Conservation (phyloP, 2,888 invertebrate species). For the Cataglyphis altisquamis region DNA sequence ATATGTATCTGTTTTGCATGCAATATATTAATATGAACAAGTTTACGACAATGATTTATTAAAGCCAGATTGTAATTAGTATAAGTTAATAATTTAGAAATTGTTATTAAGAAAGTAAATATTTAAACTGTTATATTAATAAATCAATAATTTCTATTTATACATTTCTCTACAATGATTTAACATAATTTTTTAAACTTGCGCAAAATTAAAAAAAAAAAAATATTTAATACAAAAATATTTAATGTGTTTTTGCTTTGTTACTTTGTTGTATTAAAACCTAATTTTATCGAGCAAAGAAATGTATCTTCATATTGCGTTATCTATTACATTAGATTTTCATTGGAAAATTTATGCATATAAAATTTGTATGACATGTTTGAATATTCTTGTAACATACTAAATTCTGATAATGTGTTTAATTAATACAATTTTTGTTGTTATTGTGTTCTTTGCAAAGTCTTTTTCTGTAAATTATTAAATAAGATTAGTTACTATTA, state of each 20-base stretch:
- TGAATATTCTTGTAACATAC: background rate
- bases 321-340: constrained; percentile 18
- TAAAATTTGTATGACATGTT: background rate
- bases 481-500: background rate
- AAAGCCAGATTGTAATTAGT: constrained; percentile 9
- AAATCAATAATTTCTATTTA: background rate
- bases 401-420: background rate
- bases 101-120: background rate
- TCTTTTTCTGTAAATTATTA: background rate
- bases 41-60: background rate
- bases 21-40: constrained; percentile 32
- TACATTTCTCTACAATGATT: background rate
- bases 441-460: background rate
- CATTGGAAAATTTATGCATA: constrained; percentile 48
- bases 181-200: background rate
- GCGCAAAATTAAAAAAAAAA: background rate
- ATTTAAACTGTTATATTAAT: constrained; percentile 23
- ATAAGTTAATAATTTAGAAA: background rate
- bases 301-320: background rate
- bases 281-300: background rate
- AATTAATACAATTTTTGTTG: background rate
- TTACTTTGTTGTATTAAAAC: background rate
- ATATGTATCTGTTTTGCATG: constrained; percentile 63
- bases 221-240: background rate
- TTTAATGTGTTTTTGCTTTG: background rate